Conservation (phyloP, 2,113 vertebrate genomes). For the Leuciscus idus region DNA sequence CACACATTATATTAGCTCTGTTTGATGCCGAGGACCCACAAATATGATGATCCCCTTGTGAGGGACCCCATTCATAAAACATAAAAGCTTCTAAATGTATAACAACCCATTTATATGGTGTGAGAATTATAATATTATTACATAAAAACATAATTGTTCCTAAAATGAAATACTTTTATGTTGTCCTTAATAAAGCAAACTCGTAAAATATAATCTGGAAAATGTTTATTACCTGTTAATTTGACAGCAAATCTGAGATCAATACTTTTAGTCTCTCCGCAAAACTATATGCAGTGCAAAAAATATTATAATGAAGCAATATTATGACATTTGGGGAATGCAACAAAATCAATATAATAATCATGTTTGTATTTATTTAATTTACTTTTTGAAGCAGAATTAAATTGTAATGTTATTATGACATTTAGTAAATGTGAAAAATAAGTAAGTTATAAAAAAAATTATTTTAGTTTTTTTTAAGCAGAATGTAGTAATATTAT, state of each 20-base stretch:
- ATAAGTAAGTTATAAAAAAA: too few species aligned
- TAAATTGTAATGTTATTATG: neutral
- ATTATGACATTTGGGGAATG: too few species aligned
- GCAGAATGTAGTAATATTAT: too few species aligned
- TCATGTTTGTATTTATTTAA: too few species aligned
- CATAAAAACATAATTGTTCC: neutral
- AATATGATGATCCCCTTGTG: neutral
- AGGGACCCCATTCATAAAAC: neutral
- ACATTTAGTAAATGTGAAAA: too few species aligned
- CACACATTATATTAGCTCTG: neutral
- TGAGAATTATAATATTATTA: neutral
- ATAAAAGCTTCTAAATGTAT: neutral
- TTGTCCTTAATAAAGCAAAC: too few species aligned
- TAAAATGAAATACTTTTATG: neutral
- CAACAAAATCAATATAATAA: too few species aligned
- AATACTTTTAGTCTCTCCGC: neutral
- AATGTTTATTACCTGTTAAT: too few species aligned
- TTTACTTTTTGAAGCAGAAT: neutral
- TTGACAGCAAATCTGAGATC: neutral
- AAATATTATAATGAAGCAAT: too few species aligned
- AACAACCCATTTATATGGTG: neutral
- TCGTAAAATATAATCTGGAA: too few species aligned
- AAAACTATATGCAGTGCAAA: neutral
- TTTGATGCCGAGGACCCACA: neutral
- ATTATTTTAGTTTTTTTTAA: too few species aligned